Percentiles rank a stretch among this genome's conserved stretches.
Conservation (phyloP, 92 coral and sea anemone genomes). For the Heteractis magnifica region DNA sequence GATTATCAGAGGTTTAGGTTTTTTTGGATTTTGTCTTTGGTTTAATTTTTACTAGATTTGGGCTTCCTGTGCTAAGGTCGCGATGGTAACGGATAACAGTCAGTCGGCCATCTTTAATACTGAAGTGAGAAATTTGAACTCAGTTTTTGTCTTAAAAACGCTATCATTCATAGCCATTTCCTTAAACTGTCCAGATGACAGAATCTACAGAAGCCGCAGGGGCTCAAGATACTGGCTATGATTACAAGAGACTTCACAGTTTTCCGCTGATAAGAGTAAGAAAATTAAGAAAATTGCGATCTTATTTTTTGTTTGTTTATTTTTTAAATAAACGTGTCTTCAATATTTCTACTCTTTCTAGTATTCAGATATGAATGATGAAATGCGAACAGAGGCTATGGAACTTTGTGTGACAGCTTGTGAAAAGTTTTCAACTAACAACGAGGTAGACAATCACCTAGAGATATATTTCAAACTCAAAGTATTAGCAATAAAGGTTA, state of each 20-base stretch:
- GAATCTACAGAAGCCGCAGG: slow-evolving; percentile 78
- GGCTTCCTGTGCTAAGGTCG: slow-evolving; percentile 41
- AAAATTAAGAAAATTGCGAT: neutral
- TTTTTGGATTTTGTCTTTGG: neutral
- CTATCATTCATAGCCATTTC: neutral
- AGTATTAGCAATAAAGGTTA: too few relatives aligned
- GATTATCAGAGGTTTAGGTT: neutral
- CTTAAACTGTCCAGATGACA: slow-evolving; percentile 51
- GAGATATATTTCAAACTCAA: too few relatives aligned
- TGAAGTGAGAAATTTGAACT: neutral
- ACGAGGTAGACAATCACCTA: slow-evolving; percentile 66
- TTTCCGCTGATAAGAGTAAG: slow-evolving; percentile 89
- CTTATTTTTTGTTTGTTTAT: neutral
- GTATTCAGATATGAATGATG: slow-evolving; percentile 98
- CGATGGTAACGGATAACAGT: slow-evolving; percentile 48
- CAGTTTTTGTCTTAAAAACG: slow-evolving; percentile 13
- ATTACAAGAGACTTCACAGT: slow-evolving; percentile 96
- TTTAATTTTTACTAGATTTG: neutral
- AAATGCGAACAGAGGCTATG: slow-evolving; percentile 99
- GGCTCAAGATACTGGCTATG: slow-evolving; percentile 84
- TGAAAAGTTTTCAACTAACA: slow-evolving; percentile 92
- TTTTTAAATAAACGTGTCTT: neutral
- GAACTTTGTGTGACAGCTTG: slow-evolving; percentile 99
- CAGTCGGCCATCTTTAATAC: slow-evolving; percentile 68
- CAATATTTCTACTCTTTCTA: neutral